Percentiles rank a stretch among this genome's conserved stretches.
phyloP scores from a whole-genome alignment of 1,140 invertebrate species.

The Ceratina australensis region DNA sequence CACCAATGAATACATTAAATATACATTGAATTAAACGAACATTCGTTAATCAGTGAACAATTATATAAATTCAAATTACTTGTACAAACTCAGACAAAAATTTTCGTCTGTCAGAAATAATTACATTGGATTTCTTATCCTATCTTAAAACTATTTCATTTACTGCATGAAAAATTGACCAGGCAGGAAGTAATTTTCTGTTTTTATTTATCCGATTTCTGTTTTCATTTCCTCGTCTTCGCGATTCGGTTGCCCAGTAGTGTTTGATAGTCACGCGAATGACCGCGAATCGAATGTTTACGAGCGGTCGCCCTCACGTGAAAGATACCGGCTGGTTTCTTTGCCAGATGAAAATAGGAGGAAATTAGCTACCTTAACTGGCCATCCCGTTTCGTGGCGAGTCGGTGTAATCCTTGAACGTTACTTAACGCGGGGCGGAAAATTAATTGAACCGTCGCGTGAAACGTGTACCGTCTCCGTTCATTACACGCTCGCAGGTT shows the following conservation, averaged over 20 bases:
- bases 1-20: background rate
- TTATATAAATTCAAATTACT: too few species aligned
- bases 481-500: constrained; percentile 18
- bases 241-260: background rate
- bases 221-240: background rate
- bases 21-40: background rate
- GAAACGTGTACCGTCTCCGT: constrained; percentile 5
- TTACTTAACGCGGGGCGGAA: constrained; percentile 7
- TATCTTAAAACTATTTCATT: too few species aligned
- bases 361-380: background rate
- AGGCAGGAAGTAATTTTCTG: background rate
- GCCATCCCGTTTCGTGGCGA: background rate
- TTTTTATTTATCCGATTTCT: background rate
- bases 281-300: background rate
- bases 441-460: constrained; percentile 32
- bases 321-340: background rate
- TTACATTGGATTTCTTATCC: too few species aligned
- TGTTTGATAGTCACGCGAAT: constrained; percentile 22
- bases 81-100: too few species aligned
- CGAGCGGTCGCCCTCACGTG: background rate
- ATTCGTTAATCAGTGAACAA: background rate
- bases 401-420: constrained; percentile 14
- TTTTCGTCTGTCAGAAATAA: too few species aligned
- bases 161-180: too few species aligned
- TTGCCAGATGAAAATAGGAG: background rate